Percentiles rank a stretch among this genome's conserved stretches.
Conservation (phyloP, 1,140 invertebrate species). For the Drosophila tsacasi region DNA sequence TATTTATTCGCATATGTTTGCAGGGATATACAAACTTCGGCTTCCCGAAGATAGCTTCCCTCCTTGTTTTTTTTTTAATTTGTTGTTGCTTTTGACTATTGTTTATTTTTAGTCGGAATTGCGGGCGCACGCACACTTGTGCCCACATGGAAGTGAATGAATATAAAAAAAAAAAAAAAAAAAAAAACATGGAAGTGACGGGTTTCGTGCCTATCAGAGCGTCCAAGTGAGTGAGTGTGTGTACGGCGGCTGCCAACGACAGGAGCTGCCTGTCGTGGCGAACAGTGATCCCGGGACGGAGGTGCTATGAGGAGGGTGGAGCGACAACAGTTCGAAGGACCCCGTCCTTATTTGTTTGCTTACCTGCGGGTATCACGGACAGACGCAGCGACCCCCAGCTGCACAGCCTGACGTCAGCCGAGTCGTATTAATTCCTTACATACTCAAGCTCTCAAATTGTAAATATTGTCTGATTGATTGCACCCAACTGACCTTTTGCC, state of each 20-base stretch:
- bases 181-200: slow-evolving; percentile 47
- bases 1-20: too few species aligned
- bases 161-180: too few species aligned
- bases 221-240: slow-evolving; percentile 31
- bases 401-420: slow-evolving; percentile 40
- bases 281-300: slow-evolving; percentile 9
- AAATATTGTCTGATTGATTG: slow-evolving; percentile 82
- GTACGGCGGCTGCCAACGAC: slow-evolving; percentile 59
- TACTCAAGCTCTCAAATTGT: slow-evolving; percentile 61
- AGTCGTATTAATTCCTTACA: slow-evolving; percentile 60
- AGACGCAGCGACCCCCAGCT: slow-evolving; percentile 13
- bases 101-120: slow-evolving; percentile 74
- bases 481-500: slow-evolving; percentile 22
- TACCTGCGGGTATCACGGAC: slow-evolving; percentile 57
- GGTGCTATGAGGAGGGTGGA: background rate
- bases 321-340: slow-evolving; percentile 28
- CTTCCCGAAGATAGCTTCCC: background rate
- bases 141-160: slow-evolving; percentile 38
- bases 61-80: slow-evolving; percentile 27
- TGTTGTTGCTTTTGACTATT: slow-evolving; percentile 44
- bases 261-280: slow-evolving; percentile 33
- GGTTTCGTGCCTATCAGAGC: slow-evolving; percentile 42
- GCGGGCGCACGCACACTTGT: slow-evolving; percentile 36
- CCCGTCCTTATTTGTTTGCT: slow-evolving; percentile 49
- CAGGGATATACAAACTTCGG: background rate